Conservation (phyloP, 2,113 vertebrate species). For the Pagrus major region DNA sequence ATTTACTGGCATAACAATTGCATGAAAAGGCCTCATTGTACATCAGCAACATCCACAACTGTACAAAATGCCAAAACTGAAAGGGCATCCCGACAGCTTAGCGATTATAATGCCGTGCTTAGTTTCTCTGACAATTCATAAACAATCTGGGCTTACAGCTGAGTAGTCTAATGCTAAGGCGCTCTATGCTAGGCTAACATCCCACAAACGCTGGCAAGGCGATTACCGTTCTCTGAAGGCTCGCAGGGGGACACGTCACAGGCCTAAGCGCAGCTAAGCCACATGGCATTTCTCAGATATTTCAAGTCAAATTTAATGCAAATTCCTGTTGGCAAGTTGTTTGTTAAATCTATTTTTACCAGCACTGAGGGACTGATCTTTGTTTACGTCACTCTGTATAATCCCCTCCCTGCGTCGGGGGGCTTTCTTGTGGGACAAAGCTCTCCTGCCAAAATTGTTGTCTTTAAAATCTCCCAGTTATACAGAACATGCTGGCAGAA, state of each 20-base stretch:
- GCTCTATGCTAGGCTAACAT: constrained; percentile 21
- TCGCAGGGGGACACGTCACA: constrained; percentile 53
- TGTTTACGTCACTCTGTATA: constrained; percentile 62
- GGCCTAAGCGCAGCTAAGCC: constrained; percentile 44
- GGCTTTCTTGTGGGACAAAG: constrained; percentile 65
- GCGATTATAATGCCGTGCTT: constrained; percentile 24
- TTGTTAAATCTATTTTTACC: constrained; percentile 69
- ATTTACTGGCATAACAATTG: constrained; percentile 9
- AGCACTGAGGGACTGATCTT: constrained; percentile 36
- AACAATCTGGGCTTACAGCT: constrained; percentile 48
- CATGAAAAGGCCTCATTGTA: constrained; percentile 55
- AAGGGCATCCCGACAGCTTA: constrained; percentile 60
- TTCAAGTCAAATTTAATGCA: constrained; percentile 53
- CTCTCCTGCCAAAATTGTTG: constrained; percentile 48
- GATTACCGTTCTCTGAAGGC: constrained; percentile 39
- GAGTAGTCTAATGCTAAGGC: constrained; percentile 18
- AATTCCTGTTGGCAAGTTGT: constrained; percentile 56
- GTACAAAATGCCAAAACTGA: constrained; percentile 46
- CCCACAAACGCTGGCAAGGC: constrained; percentile 47
- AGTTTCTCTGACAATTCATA: constrained; percentile 50
- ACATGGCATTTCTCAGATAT: constrained; percentile 48
- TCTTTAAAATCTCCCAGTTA: constrained; percentile 60
- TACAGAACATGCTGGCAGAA: constrained; percentile 28
- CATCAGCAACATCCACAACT: constrained; percentile 32
- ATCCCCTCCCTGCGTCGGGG: constrained; percentile 29